phyloP scores from a whole-genome alignment of 2,797 vertebrate genomes.

The Tapera naevia region DNA sequence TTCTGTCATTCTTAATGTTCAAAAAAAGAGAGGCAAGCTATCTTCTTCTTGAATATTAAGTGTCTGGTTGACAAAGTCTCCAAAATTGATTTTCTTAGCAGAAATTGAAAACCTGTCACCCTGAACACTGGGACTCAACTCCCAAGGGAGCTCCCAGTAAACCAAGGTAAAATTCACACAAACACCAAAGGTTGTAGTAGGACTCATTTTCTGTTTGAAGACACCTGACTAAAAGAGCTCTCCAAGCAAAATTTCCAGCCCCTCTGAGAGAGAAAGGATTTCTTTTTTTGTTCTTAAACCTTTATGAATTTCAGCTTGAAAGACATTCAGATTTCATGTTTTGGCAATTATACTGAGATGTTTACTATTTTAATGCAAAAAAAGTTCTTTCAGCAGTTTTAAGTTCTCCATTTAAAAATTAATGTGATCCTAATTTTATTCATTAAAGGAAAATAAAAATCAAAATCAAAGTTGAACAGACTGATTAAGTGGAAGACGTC shows the following conservation, averaged over 20 bases:
- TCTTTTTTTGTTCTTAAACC: background rate
- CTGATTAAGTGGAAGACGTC: too few relatives aligned
- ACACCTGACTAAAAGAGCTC: background rate
- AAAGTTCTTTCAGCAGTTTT: background rate
- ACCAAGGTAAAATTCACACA: background rate
- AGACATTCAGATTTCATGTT: background rate
- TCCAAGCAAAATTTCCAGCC: background rate
- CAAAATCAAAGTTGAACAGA: background rate
- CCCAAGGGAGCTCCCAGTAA: background rate
- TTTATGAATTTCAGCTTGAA: background rate
- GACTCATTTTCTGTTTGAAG: background rate
- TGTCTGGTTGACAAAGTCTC: background rate
- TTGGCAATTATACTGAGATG: background rate
- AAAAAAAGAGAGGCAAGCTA: background rate
- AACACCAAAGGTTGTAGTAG: background rate
- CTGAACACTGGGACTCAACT: background rate
- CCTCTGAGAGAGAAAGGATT: background rate
- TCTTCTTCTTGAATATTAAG: background rate
- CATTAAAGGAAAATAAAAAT: constrained; percentile 3
- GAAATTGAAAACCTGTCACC: background rate
- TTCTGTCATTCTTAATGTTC: background rate
- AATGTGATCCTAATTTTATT: background rate
- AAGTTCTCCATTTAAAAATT: background rate
- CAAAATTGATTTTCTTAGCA: background rate
- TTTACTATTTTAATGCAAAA: background rate